phyloP scores from a whole-genome alignment of 2,113 vertebrate genomes.

The Calidris pygmaea region DNA sequence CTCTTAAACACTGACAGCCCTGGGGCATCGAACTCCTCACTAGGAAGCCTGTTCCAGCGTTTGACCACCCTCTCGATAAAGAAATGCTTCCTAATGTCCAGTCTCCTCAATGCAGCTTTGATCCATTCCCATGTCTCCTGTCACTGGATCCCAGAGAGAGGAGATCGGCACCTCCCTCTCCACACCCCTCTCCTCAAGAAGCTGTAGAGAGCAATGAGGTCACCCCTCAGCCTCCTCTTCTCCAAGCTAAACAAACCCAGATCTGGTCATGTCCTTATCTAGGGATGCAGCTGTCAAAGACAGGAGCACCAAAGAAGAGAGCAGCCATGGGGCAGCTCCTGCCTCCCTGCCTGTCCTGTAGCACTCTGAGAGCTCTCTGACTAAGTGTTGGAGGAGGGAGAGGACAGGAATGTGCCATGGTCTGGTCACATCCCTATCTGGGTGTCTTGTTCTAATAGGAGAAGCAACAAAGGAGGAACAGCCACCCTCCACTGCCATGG shows the following conservation, averaged over 20 bases:
- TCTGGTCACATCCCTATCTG: background rate
- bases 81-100: background rate
- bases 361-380: background rate
- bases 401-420: background rate
- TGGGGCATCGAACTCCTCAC: accelerated
- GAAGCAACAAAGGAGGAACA: background rate
- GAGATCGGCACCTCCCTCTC: background rate
- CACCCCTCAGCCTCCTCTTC: background rate
- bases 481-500: background rate
- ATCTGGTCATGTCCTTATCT: background rate
- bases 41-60: background rate
- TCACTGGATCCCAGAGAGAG: background rate
- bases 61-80: background rate
- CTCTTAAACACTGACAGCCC: background rate
- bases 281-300: background rate
- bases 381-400: background rate
- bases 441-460: background rate
- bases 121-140: background rate
- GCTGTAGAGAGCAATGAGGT: background rate
- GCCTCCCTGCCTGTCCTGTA: background rate
- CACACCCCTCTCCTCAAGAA: background rate
- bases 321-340: background rate
- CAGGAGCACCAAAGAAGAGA: background rate
- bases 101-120: too few species aligned
- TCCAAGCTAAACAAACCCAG: background rate